Percentiles rank a stretch among this genome's conserved stretches.
Evolutionary conservation across 1,140 invertebrate genomes (phyloP).

Genomic region (Drosophila nigromelanica): DNA sequence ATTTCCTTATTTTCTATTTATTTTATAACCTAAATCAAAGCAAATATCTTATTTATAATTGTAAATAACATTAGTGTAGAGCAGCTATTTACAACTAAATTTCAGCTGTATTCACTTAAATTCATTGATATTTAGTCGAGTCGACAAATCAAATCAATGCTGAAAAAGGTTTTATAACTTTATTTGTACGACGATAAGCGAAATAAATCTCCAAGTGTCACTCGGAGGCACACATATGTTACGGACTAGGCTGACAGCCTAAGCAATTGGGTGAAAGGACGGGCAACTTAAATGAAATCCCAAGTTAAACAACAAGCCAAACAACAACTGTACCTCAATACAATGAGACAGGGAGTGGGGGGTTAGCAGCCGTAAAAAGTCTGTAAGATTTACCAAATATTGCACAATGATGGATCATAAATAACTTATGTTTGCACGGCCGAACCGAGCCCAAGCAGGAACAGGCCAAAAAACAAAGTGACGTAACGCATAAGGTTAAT

Average conservation of each 20-base stretch:
- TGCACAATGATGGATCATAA: constrained; percentile 83
- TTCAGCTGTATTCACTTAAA: constrained; percentile 41
- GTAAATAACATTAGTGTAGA: too few species aligned
- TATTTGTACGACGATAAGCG: constrained; percentile 71
- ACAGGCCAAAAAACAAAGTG: constrained; percentile 45
- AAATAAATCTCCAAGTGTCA: constrained; percentile 80
- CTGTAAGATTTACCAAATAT: constrained; percentile 80
- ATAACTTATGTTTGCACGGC: constrained; percentile 76
- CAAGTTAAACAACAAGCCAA: constrained; percentile 44
- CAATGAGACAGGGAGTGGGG: not conserved
- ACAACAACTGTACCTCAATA: constrained; percentile 59
- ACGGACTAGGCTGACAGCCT: constrained; percentile 38
- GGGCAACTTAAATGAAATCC: constrained; percentile 37
- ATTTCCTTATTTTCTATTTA: too few species aligned
- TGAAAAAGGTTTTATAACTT: constrained; percentile 67
- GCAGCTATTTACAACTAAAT: too few species aligned
- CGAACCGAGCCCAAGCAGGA: constrained; percentile 15
- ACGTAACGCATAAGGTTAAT: constrained; percentile 73
- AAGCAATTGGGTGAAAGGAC: constrained; percentile 1
- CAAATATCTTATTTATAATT: too few species aligned
- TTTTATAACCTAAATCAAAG: too few species aligned
- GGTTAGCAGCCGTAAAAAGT: constrained; percentile 63
- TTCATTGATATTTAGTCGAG: constrained; percentile 25
- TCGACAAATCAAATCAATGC: constrained; percentile 59
- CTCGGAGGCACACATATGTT: constrained; percentile 65